Evolutionary conservation across 2,797 vertebrate species (phyloP).

Genomic region (Avahi laniger): DNA sequence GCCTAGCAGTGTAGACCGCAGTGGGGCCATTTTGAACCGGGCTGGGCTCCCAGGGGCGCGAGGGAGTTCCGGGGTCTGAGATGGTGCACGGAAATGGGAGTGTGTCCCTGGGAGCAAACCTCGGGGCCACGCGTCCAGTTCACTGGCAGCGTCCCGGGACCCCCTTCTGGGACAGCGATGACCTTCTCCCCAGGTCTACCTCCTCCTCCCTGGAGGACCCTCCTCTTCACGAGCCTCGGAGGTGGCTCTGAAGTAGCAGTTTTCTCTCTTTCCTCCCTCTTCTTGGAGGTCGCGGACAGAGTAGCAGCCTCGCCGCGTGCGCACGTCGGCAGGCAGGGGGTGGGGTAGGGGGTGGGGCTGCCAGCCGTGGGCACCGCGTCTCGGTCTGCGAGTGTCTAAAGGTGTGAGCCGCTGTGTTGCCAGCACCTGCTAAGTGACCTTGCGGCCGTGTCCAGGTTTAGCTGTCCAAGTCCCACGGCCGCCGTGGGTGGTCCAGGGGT

Average conservation of each 20-base stretch:
- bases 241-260: not conserved
- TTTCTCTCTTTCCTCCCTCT: not conserved
- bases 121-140: rapidly evolving
- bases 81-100: too few species aligned
- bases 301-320: not conserved
- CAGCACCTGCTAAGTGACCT: not conserved
- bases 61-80: not conserved
- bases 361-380: rapidly evolving
- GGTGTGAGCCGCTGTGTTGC: rapidly evolving
- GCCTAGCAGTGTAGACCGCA: not conserved
- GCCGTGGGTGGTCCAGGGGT: too few species aligned
- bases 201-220: not conserved
- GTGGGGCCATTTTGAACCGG: not conserved
- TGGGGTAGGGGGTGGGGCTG: too few species aligned
- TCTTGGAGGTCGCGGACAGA: not conserved
- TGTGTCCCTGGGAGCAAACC: not conserved
- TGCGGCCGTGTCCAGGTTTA: not conserved
- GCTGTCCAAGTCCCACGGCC: not conserved
- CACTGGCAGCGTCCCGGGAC: not conserved
- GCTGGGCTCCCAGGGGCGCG: rapidly evolving
- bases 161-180: not conserved
- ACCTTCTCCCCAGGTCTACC: not conserved
- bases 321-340: not conserved
- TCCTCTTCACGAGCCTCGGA: not conserved
- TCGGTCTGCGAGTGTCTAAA: not conserved